Conservation (phyloP, 2,797 vertebrate genomes). For the Bradypodion ventrale region DNA sequence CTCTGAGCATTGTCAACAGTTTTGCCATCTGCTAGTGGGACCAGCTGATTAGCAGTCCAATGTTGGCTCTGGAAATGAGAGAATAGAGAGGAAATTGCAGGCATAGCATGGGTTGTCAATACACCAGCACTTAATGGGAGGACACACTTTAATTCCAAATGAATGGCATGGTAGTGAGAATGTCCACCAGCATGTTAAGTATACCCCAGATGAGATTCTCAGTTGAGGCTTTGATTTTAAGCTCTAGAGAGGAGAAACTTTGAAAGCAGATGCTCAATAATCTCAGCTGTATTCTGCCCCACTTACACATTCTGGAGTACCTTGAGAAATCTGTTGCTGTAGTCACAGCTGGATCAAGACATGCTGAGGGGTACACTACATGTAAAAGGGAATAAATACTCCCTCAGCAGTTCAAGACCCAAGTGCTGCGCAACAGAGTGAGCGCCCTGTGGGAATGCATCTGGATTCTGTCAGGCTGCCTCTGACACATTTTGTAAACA, state of each 20-base stretch:
- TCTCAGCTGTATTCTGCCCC: background rate
- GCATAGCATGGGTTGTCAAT: background rate
- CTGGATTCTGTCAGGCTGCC: no score
- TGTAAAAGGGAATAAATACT: no score
- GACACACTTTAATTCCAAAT: background rate
- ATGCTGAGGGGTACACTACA: background rate
- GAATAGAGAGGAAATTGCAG: constrained; percentile 18
- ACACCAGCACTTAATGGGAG: constrained; percentile 18
- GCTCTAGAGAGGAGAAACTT: background rate
- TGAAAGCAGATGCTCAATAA: background rate
- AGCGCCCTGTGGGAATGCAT: no score
- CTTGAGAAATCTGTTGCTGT: background rate
- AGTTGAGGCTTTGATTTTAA: constrained; percentile 3
- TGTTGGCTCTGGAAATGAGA: constrained; percentile 23
- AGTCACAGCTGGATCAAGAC: background rate
- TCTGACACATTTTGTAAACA: no score
- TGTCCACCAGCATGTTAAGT: background rate
- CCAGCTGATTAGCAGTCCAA: constrained; percentile 42
- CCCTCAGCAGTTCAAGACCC: no score
- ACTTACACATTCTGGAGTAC: background rate
- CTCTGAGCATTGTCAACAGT: constrained; percentile 26
- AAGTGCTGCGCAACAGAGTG: no score
- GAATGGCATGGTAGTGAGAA: background rate
- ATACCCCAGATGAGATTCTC: background rate
- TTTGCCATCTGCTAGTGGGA: constrained; percentile 33